These are phyloP conservation scores for Chamaetylas fuelleborni DNA, from an alignment of 2,113 vertebrate genomes.

Conservation along the genomic window DNA sequence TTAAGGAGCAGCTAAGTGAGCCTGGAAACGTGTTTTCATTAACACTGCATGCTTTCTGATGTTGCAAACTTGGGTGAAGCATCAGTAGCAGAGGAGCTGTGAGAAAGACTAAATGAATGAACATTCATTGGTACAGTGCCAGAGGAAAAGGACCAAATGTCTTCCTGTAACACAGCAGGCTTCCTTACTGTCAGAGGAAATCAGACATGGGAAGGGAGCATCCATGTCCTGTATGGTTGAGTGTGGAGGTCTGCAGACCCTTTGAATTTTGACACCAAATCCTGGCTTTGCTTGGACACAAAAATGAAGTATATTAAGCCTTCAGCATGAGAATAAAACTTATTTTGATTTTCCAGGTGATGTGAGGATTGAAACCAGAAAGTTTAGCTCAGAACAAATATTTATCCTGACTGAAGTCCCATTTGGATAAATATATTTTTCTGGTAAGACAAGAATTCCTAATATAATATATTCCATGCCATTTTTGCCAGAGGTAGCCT, in stretches of 20 bases:
- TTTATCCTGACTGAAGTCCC: not conserved
- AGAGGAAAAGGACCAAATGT: not conserved
- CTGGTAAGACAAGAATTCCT: not conserved
- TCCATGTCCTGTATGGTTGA: not conserved
- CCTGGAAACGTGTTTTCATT: not conserved
- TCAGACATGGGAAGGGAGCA: not conserved
- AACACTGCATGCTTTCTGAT: not conserved
- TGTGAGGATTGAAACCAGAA: not conserved
- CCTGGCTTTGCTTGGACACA: not conserved
- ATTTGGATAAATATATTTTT: not conserved
- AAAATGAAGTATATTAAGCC: not conserved
- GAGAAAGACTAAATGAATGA: not conserved
- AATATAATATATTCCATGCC: not conserved
- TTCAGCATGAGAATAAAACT: not conserved
- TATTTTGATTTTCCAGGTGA: not conserved
- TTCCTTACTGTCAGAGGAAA: not conserved
- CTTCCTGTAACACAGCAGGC: not conserved
- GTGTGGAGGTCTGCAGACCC: not conserved
- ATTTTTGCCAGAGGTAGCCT: not conserved
- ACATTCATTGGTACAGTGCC: not conserved
- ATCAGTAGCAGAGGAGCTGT: not conserved
- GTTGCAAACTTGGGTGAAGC: not conserved
- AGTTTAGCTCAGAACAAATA: not conserved
- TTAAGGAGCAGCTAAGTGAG: not conserved
- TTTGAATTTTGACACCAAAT: not conserved